phyloP scores from a whole-genome alignment of 1,140 invertebrate genomes.

The Polypedilum vanderplanki region DNA sequence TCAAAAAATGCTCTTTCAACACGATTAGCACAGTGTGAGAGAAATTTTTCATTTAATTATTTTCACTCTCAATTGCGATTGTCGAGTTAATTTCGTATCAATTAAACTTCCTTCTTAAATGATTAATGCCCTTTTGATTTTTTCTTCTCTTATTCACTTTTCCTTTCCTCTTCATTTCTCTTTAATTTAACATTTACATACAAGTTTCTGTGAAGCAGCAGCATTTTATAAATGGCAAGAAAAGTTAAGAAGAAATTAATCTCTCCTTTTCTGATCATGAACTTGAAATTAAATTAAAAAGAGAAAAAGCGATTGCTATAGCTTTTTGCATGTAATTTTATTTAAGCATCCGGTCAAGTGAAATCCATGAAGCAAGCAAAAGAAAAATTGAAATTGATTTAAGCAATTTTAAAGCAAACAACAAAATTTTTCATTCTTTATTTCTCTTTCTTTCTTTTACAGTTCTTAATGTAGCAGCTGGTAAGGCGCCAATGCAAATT shows the following conservation, averaged over 20 bases:
- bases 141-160: conserved; percentile 3
- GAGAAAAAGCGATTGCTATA: neutral
- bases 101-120: too few species aligned
- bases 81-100: too few species aligned
- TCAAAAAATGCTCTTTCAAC: too few species aligned
- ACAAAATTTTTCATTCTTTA: neutral
- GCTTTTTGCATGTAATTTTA: neutral
- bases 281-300: too few species aligned
- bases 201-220: too few species aligned
- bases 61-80: too few species aligned
- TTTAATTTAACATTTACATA: too few species aligned
- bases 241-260: too few species aligned
- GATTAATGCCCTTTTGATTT: neutral
- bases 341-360: neutral
- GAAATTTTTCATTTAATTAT: too few species aligned
- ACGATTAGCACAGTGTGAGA: too few species aligned
- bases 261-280: too few species aligned
- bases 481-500: conserved; percentile 91
- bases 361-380: neutral
- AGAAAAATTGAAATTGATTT: neutral
- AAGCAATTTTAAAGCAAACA: neutral
- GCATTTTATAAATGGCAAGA: too few species aligned
- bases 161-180: neutral
- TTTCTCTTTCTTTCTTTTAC: conserved; percentile 41
- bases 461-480: conserved; percentile 92